phyloP scores from a whole-genome alignment of 1,140 invertebrate species.

The Drosophila setifemur region DNA sequence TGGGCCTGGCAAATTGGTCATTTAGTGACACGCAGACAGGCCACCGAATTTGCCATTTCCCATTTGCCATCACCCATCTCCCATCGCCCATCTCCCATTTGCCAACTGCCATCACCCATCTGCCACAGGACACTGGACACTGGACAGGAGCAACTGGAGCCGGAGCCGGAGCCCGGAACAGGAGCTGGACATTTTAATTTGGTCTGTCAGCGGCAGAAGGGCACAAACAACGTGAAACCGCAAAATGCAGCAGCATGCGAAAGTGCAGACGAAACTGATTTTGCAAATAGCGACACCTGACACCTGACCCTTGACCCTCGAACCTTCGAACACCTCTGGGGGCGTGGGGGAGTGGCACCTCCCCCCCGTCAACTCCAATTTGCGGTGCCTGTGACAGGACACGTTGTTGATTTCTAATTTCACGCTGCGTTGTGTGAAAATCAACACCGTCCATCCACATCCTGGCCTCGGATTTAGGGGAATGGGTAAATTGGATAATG shows the following conservation, averaged over 20 bases:
- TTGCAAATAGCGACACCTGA: slow-evolving; percentile 60
- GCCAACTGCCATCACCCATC: no score
- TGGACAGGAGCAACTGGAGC: no score
- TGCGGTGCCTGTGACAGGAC: slow-evolving; percentile 36
- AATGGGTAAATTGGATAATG: background rate
- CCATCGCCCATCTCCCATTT: background rate
- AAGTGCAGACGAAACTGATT: slow-evolving; percentile 65
- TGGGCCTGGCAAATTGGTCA: slow-evolving; percentile 69
- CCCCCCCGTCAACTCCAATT: background rate
- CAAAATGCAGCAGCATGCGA: slow-evolving; percentile 34
- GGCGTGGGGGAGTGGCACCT: no score
- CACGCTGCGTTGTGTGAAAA: slow-evolving; percentile 78
- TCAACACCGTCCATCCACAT: slow-evolving; percentile 64
- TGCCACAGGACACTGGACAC: no score
- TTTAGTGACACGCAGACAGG: slow-evolving; percentile 58
- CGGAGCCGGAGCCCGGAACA: no score
- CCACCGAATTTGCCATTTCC: background rate
- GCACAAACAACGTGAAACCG: slow-evolving; percentile 34
- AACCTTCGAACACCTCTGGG: background rate
- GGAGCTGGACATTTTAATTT: slow-evolving; percentile 69
- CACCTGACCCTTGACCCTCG: slow-evolving; percentile 10
- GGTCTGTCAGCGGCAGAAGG: slow-evolving; percentile 73
- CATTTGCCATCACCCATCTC: no score
- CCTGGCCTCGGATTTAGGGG: background rate
- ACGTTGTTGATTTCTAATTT: slow-evolving; percentile 77